Base-by-base conservation (phyloP, 2,113 vertebrate genomes). In the Jacana jacana region DNA sequence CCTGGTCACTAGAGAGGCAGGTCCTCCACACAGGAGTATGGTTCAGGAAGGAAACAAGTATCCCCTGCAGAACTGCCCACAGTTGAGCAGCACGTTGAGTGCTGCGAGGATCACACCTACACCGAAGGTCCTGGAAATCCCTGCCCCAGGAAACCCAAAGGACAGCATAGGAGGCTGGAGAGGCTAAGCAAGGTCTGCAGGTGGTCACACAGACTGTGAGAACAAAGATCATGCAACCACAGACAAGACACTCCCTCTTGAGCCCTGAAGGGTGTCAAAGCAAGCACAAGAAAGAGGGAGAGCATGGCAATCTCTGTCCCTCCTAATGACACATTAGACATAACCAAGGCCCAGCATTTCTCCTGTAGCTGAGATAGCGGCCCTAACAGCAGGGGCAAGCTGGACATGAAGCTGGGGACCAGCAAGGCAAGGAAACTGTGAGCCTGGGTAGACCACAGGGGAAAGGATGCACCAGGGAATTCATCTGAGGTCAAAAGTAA, bases 41-140 rank as follows among this genome's bases (percentile, higher is more conserved):
- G 10, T 9, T 80, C 44, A 52, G 49, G 54, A 64, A 71, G 6
- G 23, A 51, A 42, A 40, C 19, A 28, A 69, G 4, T 0, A 4
- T 40, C 17, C 25, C 28, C 20, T 35, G 4, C n/a, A 60, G 19
- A 14, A 3, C 1, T 64, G 42, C 20, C 49, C 0, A 0, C 27
- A 48, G 37, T 10, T n/a, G n/a, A n/a, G n/a, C n/a, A n/a, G 8
- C 14, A 37, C 0, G 0, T 15, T 33, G 54, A 55, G 49, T 20
- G 49, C 35, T 70, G 73, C 35, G 69, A n/a, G 52, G 55, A 60
- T 66, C 54, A 48, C 27, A 33, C 6, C 46, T 54, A 25, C 13
- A 83, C 18, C 30, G 44, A 84, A 80, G 13, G 13, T 27, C n/a
- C 17, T 28, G 40, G 54, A 42, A 89, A 80, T 22, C 40, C 17